Percentiles rank a stretch among this genome's conserved stretches.
Evolutionary conservation across 2,797 vertebrate genomes (phyloP).

Genomic region (Mallotus villosus): DNA sequence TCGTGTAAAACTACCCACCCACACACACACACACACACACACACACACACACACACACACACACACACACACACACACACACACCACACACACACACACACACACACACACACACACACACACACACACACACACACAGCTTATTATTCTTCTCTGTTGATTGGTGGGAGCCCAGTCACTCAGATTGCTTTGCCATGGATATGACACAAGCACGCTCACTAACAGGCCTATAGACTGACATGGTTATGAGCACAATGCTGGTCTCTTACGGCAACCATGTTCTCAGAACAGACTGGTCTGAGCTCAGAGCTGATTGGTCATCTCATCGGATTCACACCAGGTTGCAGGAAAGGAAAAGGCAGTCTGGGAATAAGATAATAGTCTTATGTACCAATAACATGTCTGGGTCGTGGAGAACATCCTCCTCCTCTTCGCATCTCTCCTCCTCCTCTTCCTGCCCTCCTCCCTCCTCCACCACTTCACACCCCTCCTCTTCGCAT

Average conservation of each 20-base stretch:
- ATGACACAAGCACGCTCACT: not conserved
- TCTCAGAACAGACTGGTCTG: no score
- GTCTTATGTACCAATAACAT: no score
- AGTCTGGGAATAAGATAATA: no score
- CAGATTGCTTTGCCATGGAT: not conserved
- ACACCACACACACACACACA: not conserved
- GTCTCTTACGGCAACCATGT: not conserved
- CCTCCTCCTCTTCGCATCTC: no score
- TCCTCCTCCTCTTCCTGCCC: no score
- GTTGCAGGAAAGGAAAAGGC: not conserved
- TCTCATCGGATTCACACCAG: not conserved
- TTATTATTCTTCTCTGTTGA: not conserved
- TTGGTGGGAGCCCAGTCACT: not conserved
- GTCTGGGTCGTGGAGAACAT: no score
- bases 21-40: not conserved
- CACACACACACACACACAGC: not conserved
- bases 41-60: not conserved
- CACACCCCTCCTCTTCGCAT: no score
- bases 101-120: no score
- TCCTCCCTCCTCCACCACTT: no score
- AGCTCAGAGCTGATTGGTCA: no score
- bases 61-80: not conserved
- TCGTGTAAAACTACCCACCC: not conserved
- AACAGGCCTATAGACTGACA: not conserved
- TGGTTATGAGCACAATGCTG: not conserved